Evolutionary conservation across 1,140 invertebrate genomes (phyloP).

Genomic region (Pogonomyrmex barbatus): DNA sequence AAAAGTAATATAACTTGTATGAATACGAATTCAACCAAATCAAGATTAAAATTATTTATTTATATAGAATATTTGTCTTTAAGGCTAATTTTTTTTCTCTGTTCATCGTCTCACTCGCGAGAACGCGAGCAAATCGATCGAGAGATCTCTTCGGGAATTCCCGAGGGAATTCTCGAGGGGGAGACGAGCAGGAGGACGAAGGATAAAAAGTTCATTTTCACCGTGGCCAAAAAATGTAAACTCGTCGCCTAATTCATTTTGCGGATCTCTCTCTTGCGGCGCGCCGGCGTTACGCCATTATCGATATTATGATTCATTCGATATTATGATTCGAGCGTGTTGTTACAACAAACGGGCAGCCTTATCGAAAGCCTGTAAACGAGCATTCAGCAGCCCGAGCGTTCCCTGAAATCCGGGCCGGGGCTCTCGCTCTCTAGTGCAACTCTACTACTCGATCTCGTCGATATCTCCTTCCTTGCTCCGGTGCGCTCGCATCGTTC

Average conservation of each 20-base stretch:
- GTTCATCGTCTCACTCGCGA: too few species aligned
- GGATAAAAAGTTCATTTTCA: background rate
- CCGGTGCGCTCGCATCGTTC: background rate
- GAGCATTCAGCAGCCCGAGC: slow-evolving; percentile 46
- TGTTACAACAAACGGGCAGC: slow-evolving; percentile 63
- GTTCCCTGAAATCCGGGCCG: slow-evolving; percentile 44
- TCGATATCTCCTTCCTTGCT: background rate
- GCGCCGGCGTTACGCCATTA: slow-evolving; percentile 62
- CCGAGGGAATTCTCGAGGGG: background rate
- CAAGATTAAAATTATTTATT: too few species aligned
- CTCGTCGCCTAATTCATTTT: slow-evolving; percentile 50
- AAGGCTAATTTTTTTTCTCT: too few species aligned
- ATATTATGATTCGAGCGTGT: slow-evolving; percentile 69
- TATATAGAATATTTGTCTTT: too few species aligned
- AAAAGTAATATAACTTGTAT: too few species aligned
- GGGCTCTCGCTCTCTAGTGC: background rate
- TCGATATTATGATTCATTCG: slow-evolving; percentile 72
- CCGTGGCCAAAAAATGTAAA: slow-evolving; percentile 38
- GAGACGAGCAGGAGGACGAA: background rate
- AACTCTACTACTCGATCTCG: slow-evolving; percentile 42
- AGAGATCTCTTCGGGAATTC: background rate
- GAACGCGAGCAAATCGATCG: too few species aligned
- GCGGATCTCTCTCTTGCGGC: background rate
- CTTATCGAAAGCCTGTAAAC: slow-evolving; percentile 56
- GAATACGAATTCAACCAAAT: too few species aligned